A percentile compares a stretch with the other conserved stretches of the same genome.
These are phyloP conservation scores for Parotocinclus haroldoi DNA, from an alignment of 2,797 vertebrate genomes.

Conservation along the genomic window DNA sequence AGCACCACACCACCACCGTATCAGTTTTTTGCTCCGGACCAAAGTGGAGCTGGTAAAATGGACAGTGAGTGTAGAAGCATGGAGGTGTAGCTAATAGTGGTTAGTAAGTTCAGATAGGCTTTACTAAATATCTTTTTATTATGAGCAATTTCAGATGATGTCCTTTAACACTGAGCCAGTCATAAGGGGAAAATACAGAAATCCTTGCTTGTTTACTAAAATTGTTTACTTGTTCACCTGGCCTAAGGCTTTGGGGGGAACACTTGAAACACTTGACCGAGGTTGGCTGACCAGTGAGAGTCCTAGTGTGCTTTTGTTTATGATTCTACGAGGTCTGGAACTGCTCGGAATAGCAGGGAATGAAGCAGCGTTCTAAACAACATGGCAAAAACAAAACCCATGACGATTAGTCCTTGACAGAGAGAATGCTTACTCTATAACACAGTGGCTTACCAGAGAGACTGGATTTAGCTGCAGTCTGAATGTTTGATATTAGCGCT, in stretches of 20 bases:
- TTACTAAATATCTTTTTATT: neutral
- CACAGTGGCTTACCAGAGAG: neutral
- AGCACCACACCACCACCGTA: too few relatives aligned
- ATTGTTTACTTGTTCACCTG: constrained; percentile 18
- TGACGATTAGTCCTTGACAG: neutral
- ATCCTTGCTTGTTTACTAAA: neutral
- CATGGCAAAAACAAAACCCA: neutral
- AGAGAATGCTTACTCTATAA: neutral
- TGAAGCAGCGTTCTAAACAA: neutral
- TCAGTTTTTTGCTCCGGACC: too few relatives aligned
- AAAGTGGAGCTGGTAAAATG: too few relatives aligned
- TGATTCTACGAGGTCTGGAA: neutral
- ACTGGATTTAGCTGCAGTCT: neutral
- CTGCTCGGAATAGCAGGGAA: neutral
- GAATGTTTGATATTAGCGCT: neutral
- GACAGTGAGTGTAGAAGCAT: too few relatives aligned
- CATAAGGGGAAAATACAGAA: too few relatives aligned
- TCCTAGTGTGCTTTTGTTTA: neutral
- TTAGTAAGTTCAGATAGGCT: too few relatives aligned
- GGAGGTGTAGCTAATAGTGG: too few relatives aligned
- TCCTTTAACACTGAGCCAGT: constrained; percentile 19
- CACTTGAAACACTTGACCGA: neutral
- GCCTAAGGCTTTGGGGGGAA: neutral
- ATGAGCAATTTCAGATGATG: constrained; percentile 10
- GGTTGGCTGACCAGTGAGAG: neutral